phyloP scores from a whole-genome alignment of 2,888 invertebrate genomes.

The Agrotis ipsilon region DNA sequence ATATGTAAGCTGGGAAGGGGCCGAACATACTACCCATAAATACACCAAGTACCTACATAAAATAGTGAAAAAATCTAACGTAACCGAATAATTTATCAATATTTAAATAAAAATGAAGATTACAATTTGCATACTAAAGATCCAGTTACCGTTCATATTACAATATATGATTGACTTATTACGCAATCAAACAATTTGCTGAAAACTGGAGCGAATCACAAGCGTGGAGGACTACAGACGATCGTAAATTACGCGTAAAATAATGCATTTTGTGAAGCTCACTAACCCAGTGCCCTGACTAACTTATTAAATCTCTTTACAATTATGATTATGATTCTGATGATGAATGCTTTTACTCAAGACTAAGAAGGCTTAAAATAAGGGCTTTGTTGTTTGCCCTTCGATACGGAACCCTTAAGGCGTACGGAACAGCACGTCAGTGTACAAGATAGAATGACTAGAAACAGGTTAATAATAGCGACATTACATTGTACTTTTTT shows the following conservation, averaged over 20 bases:
- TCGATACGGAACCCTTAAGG: too few relatives aligned
- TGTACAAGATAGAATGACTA: too few relatives aligned
- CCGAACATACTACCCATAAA: neutral
- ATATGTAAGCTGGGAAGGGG: too few relatives aligned
- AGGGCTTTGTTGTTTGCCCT: too few relatives aligned
- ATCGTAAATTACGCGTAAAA: constrained; percentile 64
- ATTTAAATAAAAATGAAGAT: neutral
- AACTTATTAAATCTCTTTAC: neutral
- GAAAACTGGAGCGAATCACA: constrained; percentile 47
- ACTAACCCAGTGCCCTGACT: constrained; percentile 45
- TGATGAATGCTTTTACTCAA: too few relatives aligned
- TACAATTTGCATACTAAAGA: constrained; percentile 13
- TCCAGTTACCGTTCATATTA: constrained; percentile 23
- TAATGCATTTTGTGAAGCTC: constrained; percentile 32
- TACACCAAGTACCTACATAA: neutral
- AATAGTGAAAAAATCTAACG: neutral
- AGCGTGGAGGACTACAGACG: constrained; percentile 28
- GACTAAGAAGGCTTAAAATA: too few relatives aligned
- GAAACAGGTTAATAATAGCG: too few relatives aligned
- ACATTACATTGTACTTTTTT: too few relatives aligned
- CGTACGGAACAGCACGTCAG: too few relatives aligned
- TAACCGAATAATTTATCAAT: neutral
- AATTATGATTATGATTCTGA: neutral
- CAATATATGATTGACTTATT: constrained; percentile 50
- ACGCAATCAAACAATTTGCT: constrained; percentile 50